phyloP scores from a whole-genome alignment of 2,113 vertebrate genomes.

The Capricornis sumatraensis region DNA sequence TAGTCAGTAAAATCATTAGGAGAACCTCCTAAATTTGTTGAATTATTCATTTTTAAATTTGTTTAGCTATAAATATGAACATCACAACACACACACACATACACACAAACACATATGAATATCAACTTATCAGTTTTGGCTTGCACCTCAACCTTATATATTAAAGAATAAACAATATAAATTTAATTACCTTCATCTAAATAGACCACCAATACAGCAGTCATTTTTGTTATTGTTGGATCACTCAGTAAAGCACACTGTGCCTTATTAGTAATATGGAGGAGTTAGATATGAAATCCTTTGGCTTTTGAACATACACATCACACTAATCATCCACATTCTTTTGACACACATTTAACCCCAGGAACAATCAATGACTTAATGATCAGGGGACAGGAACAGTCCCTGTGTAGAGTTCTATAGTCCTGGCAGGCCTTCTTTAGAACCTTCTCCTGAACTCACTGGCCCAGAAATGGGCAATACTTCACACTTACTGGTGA shows the following conservation, averaged over 20 bases:
- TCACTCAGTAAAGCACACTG: neutral
- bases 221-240: neutral
- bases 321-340: neutral
- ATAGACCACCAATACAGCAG: neutral
- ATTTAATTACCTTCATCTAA: neutral
- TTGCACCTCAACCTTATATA: neutral
- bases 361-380: neutral
- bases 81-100: neutral
- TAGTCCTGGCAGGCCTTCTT: neutral
- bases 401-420: neutral
- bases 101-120: neutral
- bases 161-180: neutral
- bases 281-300: neutral
- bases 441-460: neutral
- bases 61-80: neutral
- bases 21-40: neutral
- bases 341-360: neutral
- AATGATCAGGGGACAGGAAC: neutral
- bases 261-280: neutral
- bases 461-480: neutral
- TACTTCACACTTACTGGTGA: neutral
- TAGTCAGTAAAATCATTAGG: neutral
- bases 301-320: neutral
- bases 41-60: neutral
- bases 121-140: neutral